Base-by-base conservation (phyloP, 1,140 invertebrate genomes). In the Aplysia californica region DNA sequence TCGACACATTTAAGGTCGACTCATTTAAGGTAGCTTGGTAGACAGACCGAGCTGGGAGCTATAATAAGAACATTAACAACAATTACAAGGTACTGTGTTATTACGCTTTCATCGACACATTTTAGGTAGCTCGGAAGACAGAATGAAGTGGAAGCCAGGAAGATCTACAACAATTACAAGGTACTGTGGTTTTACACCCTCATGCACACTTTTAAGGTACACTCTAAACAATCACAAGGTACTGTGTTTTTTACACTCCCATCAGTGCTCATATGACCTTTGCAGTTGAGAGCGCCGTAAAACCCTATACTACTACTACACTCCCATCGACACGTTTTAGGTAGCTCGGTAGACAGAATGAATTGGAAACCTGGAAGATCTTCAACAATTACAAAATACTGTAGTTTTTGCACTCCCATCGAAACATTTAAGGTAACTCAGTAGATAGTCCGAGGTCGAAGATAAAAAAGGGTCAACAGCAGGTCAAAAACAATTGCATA, bases 81-180 rank as follows among this genome's bases (percentile, higher is more conserved):
- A 4, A 35, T 69, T n/a, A n/a, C 23, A 29, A 21, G 2, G 38
- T 50, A 3, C 20, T 50, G 18, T 55, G 26, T 59, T 23, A 23
- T 23, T 59, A 59, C 31, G 31, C 31, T 23, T 59, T 23, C 31
- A 59, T 59, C 21, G 21, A 59, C 31, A 59, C 31, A 59, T 59
- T 23, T 59, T 23, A 23, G 31, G 21, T 23, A 23, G 31, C 31
- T 23, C 31, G 31, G 21, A 59, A 23, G 31, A 23, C 21, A 75
- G 31, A 75, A 75, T 35, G 4, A 2, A 18, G 66, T 75, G 23
- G 72, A 75, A 66, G 72, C 72, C 38, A 33, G 50, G n/a, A 65
- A 61, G 36, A 75, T 75, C 23, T 65, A 36, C 21, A 75, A 75
- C 61, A 75, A 75, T 35, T 75, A 75, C 33, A 75, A 66, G 72